Conservation (phyloP, 2,888 invertebrate genomes). For the Dinocampus coccinellae region DNA sequence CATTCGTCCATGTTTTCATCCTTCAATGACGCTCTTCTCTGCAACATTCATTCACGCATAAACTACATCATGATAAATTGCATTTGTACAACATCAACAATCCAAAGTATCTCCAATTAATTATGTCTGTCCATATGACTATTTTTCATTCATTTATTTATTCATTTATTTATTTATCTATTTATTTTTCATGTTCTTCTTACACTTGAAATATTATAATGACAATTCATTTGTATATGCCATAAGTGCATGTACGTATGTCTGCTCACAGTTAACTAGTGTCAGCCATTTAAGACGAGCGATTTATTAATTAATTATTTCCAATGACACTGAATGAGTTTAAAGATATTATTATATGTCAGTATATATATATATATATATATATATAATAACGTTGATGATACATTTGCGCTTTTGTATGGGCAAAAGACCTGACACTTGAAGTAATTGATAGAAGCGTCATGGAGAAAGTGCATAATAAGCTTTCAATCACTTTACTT, state of each 20-base stretch:
- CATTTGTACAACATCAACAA: too few relatives aligned
- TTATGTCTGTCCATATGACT: too few relatives aligned
- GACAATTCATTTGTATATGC: constrained; percentile 33
- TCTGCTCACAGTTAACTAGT: constrained; percentile 27
- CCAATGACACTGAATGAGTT: constrained; percentile 26
- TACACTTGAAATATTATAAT: background rate
- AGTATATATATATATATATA: background rate
- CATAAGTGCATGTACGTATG: constrained; percentile 13
- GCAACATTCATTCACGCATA: background rate
- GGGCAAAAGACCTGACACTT: background rate
- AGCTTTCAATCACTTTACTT: background rate
- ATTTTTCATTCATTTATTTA: background rate
- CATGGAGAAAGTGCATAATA: background rate
- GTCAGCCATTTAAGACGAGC: constrained; percentile 48
- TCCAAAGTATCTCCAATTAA: too few relatives aligned
- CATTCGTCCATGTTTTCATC: constrained; percentile 16
- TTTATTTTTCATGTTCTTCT: background rate
- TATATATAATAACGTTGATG: constrained; percentile 8
- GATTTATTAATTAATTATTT: constrained; percentile 55
- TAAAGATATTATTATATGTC: background rate
- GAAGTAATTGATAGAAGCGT: background rate
- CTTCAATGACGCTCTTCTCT: background rate
- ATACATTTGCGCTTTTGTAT: constrained; percentile 1
- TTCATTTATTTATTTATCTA: background rate
- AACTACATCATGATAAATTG: background rate